A percentile compares a stretch with the other conserved stretches of the same genome.
These are phyloP conservation scores for Barypeithes pellucidus DNA, from an alignment of 2,888 invertebrate genomes.

Conservation along the genomic window DNA sequence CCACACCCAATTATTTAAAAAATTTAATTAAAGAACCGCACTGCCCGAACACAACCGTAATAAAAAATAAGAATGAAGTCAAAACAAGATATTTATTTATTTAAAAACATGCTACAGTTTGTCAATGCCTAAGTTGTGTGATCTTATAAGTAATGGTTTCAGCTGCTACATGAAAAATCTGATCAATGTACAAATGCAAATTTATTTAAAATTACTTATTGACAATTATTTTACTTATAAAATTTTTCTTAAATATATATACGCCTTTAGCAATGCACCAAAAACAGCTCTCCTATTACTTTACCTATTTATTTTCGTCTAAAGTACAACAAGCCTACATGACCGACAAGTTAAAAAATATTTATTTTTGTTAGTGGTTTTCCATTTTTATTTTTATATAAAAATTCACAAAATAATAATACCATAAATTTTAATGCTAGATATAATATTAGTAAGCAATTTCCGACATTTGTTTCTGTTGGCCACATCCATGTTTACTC, in stretches of 20 bases:
- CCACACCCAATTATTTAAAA: too few relatives aligned
- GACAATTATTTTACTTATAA: slow-evolving; percentile 10
- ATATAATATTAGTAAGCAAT: too few relatives aligned
- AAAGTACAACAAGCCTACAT: neutral
- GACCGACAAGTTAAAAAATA: too few relatives aligned
- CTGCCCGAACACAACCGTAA: too few relatives aligned
- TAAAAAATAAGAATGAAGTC: slow-evolving; percentile 5
- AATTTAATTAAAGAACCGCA: too few relatives aligned
- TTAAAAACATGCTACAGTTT: slow-evolving; percentile 19
- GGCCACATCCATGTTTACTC: too few relatives aligned
- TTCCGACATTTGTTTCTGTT: too few relatives aligned
- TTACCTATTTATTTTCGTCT: neutral
- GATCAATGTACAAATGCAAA: slow-evolving; percentile 24
- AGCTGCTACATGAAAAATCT: slow-evolving; percentile 23
- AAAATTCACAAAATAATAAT: too few relatives aligned
- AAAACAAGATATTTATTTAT: slow-evolving; percentile 21
- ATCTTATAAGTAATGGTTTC: slow-evolving; percentile 10
- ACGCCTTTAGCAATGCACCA: neutral
- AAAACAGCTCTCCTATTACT: neutral
- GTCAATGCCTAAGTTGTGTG: slow-evolving; percentile 13
- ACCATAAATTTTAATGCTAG: too few relatives aligned
- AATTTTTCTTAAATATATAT: slow-evolving; percentile 5
- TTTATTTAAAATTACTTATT: slow-evolving; percentile 20
- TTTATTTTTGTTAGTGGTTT: too few relatives aligned
- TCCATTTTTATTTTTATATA: too few relatives aligned